Conservation (phyloP, 1,140 invertebrate genomes). For the Eupristina koningsbergeri region DNA sequence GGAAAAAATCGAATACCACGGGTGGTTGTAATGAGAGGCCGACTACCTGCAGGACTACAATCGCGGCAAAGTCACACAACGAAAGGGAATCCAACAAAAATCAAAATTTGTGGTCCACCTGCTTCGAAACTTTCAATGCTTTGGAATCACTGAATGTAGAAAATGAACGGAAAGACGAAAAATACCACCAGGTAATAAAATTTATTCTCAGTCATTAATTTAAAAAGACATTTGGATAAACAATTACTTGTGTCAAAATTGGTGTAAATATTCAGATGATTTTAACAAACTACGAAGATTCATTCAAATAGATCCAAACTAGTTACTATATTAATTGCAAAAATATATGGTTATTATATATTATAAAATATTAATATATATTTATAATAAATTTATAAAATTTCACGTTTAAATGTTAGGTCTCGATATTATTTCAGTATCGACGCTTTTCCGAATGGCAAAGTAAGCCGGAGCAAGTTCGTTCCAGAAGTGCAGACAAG, state of each 20-base stretch:
- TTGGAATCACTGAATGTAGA: not conserved
- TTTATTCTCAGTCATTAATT: too few relatives aligned
- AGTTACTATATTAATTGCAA: too few relatives aligned
- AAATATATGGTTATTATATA: too few relatives aligned
- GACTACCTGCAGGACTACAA: not conserved
- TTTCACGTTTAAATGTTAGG: not conserved
- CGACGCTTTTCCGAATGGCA: constrained; percentile 31
- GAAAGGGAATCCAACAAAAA: not conserved
- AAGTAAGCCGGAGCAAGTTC: not conserved
- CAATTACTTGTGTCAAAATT: too few relatives aligned
- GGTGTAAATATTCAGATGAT: too few relatives aligned
- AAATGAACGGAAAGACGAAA: constrained; percentile 8
- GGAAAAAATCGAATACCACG: not conserved
- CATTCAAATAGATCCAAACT: too few relatives aligned
- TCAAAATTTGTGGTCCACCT: not conserved
- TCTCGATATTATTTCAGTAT: not conserved
- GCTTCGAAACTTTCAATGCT: not conserved
- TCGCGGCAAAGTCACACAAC: not conserved
- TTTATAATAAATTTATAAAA: too few relatives aligned
- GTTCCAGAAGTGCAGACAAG: constrained; percentile 14
- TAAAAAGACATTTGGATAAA: too few relatives aligned
- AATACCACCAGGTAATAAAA: constrained; percentile 23
- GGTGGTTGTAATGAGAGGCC: not conserved
- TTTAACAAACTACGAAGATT: too few relatives aligned
- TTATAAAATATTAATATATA: too few relatives aligned